These are phyloP conservation scores for Meloidogyne floridensis DNA, from an alignment of 1,140 invertebrate genomes.

Conservation along the genomic window DNA sequence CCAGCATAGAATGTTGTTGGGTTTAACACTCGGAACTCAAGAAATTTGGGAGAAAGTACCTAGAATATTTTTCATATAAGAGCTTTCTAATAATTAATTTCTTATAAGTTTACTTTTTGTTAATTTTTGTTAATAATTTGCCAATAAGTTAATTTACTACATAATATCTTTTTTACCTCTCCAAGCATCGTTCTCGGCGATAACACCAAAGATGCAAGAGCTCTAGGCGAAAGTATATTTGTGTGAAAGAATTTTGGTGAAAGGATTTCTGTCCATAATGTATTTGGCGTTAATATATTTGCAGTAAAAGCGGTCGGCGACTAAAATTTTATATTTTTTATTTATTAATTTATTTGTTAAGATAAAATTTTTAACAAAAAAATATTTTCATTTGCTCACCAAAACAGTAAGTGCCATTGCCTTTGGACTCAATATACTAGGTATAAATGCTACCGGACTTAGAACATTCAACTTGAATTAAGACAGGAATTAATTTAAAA, in stretches of 20 bases:
- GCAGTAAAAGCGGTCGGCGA: constrained; percentile 40
- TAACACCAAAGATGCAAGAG: constrained; percentile 36
- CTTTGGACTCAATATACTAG: constrained; percentile 31
- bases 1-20: constrained; percentile 35
- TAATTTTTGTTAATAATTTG: no score
- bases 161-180: not conserved
- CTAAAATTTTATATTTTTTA: constrained; percentile 18
- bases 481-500: no score
- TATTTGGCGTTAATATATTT: constrained; percentile 31
- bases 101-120: no score
- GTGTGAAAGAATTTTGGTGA: constrained; percentile 41
- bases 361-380: not conserved
- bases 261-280: constrained; percentile 36
- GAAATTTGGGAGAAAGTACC: constrained; percentile 41
- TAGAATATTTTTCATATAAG: not conserved
- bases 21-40: constrained; percentile 39
- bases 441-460: constrained; percentile 25
- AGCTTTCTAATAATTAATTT: no score
- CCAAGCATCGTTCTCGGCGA: constrained; percentile 38
- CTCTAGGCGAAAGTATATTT: constrained; percentile 37
- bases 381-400: not conserved
- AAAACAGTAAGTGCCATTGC: constrained; percentile 19
- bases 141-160: no score
- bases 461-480: not conserved
- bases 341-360: no score